Evolutionary conservation across 2,113 vertebrate species (phyloP).

Genomic region (Hyperopisus bebe): DNA sequence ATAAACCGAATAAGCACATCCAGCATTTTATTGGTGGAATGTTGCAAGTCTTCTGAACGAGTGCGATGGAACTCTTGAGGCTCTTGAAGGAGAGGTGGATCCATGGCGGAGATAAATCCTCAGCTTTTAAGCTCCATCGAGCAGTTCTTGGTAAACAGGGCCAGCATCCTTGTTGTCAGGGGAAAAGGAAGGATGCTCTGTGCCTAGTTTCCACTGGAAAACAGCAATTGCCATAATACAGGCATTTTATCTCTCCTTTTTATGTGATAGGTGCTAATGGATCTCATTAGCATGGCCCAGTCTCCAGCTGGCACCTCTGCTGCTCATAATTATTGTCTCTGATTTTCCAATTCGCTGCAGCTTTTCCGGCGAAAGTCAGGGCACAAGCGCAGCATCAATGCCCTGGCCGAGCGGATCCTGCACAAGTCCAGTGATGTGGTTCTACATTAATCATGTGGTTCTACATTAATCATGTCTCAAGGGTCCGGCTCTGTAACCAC

Average conservation of each 20-base stretch:
- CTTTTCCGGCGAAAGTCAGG: background rate
- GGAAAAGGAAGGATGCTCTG: background rate
- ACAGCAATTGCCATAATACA: constrained; percentile 45
- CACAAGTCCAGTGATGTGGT: constrained; percentile 12
- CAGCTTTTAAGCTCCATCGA: constrained; percentile 1
- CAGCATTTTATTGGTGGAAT: background rate
- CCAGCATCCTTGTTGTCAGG: constrained; percentile 8
- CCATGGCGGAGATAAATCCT: constrained; percentile 14
- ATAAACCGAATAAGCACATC: background rate
- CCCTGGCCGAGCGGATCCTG: background rate
- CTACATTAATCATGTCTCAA: constrained; percentile 37
- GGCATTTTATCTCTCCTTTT: constrained; percentile 24
- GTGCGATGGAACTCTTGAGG: background rate
- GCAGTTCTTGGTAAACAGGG: constrained; percentile 28
- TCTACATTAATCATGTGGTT: constrained; percentile 32
- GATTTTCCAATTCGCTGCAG: background rate
- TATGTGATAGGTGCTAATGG: constrained; percentile 39
- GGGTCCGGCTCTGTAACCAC: constrained; percentile 27
- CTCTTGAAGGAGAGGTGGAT: background rate
- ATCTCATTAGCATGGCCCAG: constrained; percentile 35
- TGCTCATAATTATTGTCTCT: constrained; percentile 37
- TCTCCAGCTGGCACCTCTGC: constrained; percentile 23
- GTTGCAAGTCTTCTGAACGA: background rate
- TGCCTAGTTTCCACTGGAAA: background rate
- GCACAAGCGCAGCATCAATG: background rate